Percentiles rank a stretch among this genome's conserved stretches.
Conservation (phyloP, 2,113 vertebrate genomes). For the Gorilla gorilla region DNA sequence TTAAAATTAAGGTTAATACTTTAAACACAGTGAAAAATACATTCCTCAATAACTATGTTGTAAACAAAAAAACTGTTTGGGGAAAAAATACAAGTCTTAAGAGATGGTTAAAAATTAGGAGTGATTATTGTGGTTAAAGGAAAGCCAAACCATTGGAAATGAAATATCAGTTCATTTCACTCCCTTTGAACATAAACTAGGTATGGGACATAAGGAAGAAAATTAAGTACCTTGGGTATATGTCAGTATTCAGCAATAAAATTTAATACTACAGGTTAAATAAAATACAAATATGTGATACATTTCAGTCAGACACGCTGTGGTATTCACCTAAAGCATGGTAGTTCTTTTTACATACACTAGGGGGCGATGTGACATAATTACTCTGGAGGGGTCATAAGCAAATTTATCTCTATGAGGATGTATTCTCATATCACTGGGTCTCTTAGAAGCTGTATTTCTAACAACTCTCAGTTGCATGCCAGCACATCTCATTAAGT, state of each 20-base stretch:
- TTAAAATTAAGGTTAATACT: background rate
- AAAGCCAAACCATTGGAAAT: background rate
- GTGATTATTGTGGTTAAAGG: background rate
- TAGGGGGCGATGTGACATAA: constrained; percentile 83
- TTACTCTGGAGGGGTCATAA: constrained; percentile 65
- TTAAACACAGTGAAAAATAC: background rate
- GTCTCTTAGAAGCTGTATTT: background rate
- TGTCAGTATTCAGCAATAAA: background rate
- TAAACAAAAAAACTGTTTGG: background rate
- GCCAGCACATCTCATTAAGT: background rate
- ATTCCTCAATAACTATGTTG: background rate
- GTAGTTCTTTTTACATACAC: constrained; percentile 64
- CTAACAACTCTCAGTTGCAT: background rate
- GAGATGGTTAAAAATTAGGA: background rate
- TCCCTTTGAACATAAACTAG: constrained; percentile 18
- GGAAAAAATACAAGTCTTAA: background rate
- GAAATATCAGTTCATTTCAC: background rate
- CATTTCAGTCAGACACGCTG: background rate
- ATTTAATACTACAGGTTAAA: background rate
- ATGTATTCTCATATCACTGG: background rate
- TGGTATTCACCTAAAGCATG: constrained; percentile 56
- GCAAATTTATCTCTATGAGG: background rate
- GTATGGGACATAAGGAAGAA: background rate
- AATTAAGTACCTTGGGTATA: background rate
- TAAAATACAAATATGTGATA: background rate